Evolutionary conservation across 2,113 vertebrate genomes (phyloP).

Genomic region (Apeltes quadracus): DNA sequence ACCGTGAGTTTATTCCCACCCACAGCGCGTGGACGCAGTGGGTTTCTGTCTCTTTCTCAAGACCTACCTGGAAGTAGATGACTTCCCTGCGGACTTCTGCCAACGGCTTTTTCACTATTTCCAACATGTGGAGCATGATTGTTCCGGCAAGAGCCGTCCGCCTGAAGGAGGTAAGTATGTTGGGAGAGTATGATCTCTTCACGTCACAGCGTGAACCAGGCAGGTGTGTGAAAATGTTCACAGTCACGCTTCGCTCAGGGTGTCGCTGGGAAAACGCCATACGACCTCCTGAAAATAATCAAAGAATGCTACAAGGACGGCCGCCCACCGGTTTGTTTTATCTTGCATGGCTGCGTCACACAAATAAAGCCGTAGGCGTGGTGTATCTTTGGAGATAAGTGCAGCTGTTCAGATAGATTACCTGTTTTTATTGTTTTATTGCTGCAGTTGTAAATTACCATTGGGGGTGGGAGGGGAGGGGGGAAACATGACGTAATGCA

Average conservation of each 20-base stretch:
- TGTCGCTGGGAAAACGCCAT: neutral
- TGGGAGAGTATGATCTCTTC: neutral
- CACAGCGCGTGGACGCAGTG: conserved; percentile 81
- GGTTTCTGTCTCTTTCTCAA: conserved; percentile 88
- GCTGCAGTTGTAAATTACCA: neutral
- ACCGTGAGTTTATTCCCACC: neutral
- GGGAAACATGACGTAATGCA: neutral
- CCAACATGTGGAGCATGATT: conserved; percentile 71
- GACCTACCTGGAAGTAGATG: conserved; percentile 86
- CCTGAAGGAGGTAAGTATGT: conserved; percentile 59
- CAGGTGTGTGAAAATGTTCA: neutral
- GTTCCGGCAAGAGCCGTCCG: neutral
- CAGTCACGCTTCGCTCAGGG: neutral
- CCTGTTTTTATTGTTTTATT: neutral
- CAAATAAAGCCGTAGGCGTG: neutral
- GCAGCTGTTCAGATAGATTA: conserved; percentile 11
- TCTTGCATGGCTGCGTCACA: conserved; percentile 1
- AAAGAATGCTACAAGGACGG: neutral
- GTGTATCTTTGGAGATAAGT: conserved; percentile 24
- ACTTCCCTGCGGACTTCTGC: conserved; percentile 84
- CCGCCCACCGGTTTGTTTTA: conserved; percentile 12
- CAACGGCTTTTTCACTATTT: conserved; percentile 87
- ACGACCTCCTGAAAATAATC: neutral
- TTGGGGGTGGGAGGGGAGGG: no score
- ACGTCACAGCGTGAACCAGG: neutral